Evolutionary conservation across 2,113 vertebrate genomes (phyloP), one percentile per base, ranked within the genome.

Genomic region (Empidonax alnorum): DNA sequence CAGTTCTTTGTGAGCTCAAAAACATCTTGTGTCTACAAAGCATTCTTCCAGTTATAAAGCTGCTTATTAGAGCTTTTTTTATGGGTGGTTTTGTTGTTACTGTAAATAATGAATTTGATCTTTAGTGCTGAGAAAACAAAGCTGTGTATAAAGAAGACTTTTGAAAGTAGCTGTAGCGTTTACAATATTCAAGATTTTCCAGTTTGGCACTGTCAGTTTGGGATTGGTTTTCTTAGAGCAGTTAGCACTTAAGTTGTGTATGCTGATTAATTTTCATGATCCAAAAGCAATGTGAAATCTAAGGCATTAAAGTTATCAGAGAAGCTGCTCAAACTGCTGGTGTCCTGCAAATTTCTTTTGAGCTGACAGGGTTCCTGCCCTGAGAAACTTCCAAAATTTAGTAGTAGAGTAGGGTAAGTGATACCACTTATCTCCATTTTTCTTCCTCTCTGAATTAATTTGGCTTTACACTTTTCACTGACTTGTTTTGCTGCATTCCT

Each of bases 401-500:
- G 46, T 33, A 69, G 67, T 58, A 66, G 42, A 35, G 84, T 67
- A 35, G 55, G 16, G 22, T 87, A 69, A 66, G 67, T 83, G 67
- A 49, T 93, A 30, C 39, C 68, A 53, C 69, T 94, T 92, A 50
- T 7, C 84, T 93, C 49, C 4, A 3, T 87, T 92, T 93, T 93
- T 49, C 12, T 78, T 24, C 24, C 41, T 85, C 33, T 6, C 35
- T 87, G 67, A 90, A 74, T 96, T 87, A 94, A 92, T 85, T 85
- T 88, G 80, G 72, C 50, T 95, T 95, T 86, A 58, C n/a, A 31
- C 65, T 95, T 96, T 85, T 71, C 47, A 23, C 39, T 61, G 79
- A 87, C 73, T 93, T 80, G 83, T 94, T 95, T 88, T 90, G 50
- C 87, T 83, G 58, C 87, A 93, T 95, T 96, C 87, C 85, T 94